phyloP scores from a whole-genome alignment of 30 jellyfish, hydroid and myxozoan genomes.

The Mastigias papua region DNA sequence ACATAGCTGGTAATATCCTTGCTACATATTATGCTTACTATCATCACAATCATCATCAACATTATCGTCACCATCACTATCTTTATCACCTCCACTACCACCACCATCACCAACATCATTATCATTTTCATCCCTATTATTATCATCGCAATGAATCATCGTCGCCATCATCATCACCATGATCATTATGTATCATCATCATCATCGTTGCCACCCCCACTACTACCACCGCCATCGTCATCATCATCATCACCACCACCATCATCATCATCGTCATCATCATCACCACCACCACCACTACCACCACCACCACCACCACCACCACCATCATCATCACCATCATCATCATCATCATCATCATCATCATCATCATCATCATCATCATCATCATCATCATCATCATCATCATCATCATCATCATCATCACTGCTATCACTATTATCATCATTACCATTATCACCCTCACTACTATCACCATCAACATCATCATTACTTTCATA shows the following conservation, averaged over 20 bases:
- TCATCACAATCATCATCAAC: no score
- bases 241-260: neutral
- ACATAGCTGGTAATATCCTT: no score
- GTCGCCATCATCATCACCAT: no score
- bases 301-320: neutral
- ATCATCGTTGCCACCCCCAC: neutral
- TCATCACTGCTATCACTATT: neutral
- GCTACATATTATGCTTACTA: no score
- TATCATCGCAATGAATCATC: no score
- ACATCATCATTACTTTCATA: no score
- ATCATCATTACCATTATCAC: neutral
- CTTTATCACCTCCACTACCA: no score
- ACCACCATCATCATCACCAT: neutral
- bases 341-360: conserved; percentile 1
- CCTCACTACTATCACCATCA: neutral
- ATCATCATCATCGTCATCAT: neutral
- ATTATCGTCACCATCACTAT: no score
- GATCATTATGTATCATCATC: no score
- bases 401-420: neutral
- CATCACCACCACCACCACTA: neutral
- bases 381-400: neutral
- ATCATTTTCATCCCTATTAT: no score
- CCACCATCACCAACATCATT: no score
- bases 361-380: neutral
- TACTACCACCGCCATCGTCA: neutral